Evolutionary conservation across 2,113 vertebrate species (phyloP), one percentile per base, ranked within the genome.

Genomic region (Myrmecophaga tridactyla): DNA sequence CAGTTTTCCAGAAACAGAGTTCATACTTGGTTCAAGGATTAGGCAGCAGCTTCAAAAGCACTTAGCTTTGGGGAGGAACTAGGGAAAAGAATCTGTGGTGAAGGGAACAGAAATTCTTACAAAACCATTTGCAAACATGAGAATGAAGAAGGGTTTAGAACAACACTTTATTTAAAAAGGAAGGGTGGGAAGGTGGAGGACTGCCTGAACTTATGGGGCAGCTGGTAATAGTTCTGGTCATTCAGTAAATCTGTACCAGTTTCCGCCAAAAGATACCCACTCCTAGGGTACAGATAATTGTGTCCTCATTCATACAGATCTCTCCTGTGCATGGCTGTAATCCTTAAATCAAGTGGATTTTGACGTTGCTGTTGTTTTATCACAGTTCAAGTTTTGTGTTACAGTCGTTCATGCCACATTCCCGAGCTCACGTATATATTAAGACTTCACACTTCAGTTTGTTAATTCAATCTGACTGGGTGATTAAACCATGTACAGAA

Each of bases 291-390:
- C 5, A 46, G 34, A 17, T 6, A 2, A 0, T 15, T 4, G 4
- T 58, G 72, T 77, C 58, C 1, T 82, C 31, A 1, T 58, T 39
- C 4, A 6, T 58, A 18, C 36, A 23, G 25, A 23, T 2, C 77
- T 2, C 1, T 2, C 41, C 41, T 7, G 0, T 1, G 23, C 7
- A 0, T 4, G 11, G 34, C 2, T 17, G 0, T 13, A 13, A 5
- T 41, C 51, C 20, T 9, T 17, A 31, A 43, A 23, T 14, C 1
- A 60, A 9, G 2, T 20, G 15, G 41, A 51, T 43, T n/a, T 2
- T 13, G 81, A 85, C 0, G 11, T 29, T 15, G 43, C 62, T 39
- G 4, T 27, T 63, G 5, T 21, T 77, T 60, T 29, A 69, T 29
- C 17, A 31, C 0, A 0, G 48, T 25, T 89, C 78, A 73, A 1